A percentile compares a stretch with the other conserved stretches of the same genome.
These are phyloP conservation scores for Otus sunia DNA, from an alignment of 2,113 vertebrate species.

Conservation along the genomic window DNA sequence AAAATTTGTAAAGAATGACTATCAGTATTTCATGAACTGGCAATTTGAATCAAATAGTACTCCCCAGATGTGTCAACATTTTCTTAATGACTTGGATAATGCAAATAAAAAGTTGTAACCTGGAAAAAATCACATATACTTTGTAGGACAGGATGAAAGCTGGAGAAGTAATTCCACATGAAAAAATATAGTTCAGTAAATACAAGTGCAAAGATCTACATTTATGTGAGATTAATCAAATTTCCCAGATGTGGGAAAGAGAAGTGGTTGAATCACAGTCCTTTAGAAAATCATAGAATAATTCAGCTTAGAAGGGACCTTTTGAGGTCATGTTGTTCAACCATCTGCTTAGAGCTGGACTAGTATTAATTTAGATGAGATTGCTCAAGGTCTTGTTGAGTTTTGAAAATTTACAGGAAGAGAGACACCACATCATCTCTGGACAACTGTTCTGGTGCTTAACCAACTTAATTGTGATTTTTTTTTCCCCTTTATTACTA, in stretches of 20 bases:
- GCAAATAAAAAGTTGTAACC: background rate
- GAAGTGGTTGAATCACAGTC: background rate
- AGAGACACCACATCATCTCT: background rate
- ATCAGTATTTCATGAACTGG: background rate
- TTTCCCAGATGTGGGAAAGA: background rate
- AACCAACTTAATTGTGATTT: background rate
- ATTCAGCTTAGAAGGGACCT: background rate
- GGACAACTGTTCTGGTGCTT: background rate
- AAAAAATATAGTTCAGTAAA: background rate
- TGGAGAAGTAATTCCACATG: background rate
- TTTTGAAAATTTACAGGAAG: background rate
- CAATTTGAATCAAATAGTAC: background rate
- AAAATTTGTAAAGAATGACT: background rate
- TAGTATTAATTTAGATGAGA: background rate
- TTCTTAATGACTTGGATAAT: background rate
- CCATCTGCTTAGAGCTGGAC: background rate
- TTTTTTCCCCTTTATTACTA: background rate
- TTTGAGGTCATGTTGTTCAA: background rate
- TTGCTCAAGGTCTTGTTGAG: background rate
- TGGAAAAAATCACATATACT: background rate
- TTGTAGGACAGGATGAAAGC: background rate
- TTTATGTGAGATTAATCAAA: background rate
- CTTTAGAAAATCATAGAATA: background rate
- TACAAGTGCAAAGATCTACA: background rate
- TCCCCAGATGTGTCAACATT: background rate